Evolutionary conservation across 1,140 invertebrate genomes (phyloP).

Genomic region (Diprion similis): DNA sequence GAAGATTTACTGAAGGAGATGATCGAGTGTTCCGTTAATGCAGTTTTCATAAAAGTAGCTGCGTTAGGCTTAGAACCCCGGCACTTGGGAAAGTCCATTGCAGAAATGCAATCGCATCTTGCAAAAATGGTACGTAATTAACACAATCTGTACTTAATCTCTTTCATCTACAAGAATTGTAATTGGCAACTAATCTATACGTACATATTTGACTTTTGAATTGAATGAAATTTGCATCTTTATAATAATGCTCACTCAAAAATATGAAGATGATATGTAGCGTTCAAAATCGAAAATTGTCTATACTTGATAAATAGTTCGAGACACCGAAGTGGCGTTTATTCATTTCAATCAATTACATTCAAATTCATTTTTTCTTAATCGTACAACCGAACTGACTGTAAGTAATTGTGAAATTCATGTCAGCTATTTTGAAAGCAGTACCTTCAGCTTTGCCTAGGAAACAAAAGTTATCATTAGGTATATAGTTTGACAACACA

Average conservation of each 20-base stretch:
- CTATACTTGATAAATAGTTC: too few relatives aligned
- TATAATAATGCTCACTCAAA: too few relatives aligned
- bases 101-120: slow-evolving; percentile 85
- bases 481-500: background rate
- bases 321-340: too few relatives aligned
- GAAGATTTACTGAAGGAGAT: slow-evolving; percentile 95
- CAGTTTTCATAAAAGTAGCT: slow-evolving; percentile 97
- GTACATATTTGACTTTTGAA: too few relatives aligned
- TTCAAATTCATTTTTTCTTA: too few relatives aligned
- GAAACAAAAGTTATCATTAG: background rate
- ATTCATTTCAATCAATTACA: too few relatives aligned
- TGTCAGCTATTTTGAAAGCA: background rate
- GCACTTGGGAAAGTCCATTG: slow-evolving; percentile 88
- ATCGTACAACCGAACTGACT: too few relatives aligned
- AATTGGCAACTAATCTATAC: too few relatives aligned
- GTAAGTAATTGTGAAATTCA: background rate
- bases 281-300: too few relatives aligned
- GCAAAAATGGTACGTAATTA: slow-evolving; percentile 74
- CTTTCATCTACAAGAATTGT: too few relatives aligned
- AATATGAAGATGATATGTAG: too few relatives aligned
- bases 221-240: too few relatives aligned
- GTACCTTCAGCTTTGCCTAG: slow-evolving; percentile 8
- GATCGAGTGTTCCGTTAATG: slow-evolving; percentile 91
- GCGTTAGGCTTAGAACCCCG: slow-evolving; percentile 87
- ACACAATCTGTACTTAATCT: background rate